Percentiles rank a stretch among this genome's conserved stretches.
Evolutionary conservation across 2,797 vertebrate species (phyloP).

Genomic region (Ctenosaura bakeri): DNA sequence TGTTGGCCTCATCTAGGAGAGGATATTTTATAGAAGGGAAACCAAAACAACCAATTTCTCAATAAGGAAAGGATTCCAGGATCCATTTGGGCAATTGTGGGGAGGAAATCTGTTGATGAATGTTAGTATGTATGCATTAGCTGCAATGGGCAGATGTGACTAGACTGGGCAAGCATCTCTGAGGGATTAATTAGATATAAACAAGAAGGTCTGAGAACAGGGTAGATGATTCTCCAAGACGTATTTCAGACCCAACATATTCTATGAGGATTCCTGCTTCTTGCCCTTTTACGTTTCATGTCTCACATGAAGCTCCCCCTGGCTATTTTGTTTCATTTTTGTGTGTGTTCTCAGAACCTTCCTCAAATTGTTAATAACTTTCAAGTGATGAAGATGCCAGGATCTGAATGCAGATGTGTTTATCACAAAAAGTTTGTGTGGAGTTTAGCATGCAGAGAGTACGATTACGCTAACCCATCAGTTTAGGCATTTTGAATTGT

Average conservation of each 20-base stretch:
- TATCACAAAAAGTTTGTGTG: conserved; percentile 17
- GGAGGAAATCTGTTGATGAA: not conserved
- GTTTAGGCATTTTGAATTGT: conserved; percentile 41
- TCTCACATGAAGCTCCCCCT: not conserved
- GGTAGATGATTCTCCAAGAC: not conserved
- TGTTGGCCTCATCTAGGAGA: not conserved
- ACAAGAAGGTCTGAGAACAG: not conserved
- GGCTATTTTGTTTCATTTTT: conserved; percentile 25
- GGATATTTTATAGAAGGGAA: not conserved
- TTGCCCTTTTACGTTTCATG: not conserved
- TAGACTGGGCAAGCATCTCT: conserved; percentile 8
- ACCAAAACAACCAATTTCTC: not conserved
- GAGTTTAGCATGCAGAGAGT: not conserved
- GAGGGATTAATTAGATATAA: conserved; percentile 17
- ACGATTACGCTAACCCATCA: conserved; percentile 33
- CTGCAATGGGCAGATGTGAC: not conserved
- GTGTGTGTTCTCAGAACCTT: conserved; percentile 17
- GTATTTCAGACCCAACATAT: not conserved
- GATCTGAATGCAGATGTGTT: conserved; percentile 29
- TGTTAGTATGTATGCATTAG: not conserved
- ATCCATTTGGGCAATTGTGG: not conserved
- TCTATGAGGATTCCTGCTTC: not conserved
- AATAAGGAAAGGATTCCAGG: not conserved
- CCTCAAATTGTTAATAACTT: conserved; percentile 7
- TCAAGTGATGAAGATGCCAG: conserved; percentile 12